These are phyloP conservation scores for Chloroclystis v-ata DNA, from an alignment of 2,888 invertebrate species.

Conservation along the genomic window DNA sequence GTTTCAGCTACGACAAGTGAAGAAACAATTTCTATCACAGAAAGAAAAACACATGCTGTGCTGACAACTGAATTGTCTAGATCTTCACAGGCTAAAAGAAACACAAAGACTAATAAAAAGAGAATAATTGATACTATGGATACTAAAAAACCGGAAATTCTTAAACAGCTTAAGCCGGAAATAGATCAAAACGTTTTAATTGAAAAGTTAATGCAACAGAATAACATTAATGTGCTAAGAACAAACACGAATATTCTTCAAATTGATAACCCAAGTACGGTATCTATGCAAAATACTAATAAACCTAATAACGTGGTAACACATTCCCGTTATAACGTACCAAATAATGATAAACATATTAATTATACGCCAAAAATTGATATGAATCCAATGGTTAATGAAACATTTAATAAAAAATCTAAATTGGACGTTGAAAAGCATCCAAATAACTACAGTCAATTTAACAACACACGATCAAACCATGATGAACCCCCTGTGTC, in stretches of 20 bases:
- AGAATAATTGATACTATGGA: too few species aligned
- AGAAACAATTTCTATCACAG: slow-evolving; percentile 2
- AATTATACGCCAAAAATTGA: neutral
- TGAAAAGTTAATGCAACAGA: slow-evolving; percentile 8
- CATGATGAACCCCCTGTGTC: slow-evolving; percentile 54
- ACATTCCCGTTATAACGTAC: neutral
- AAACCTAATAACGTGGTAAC: slow-evolving; percentile 3
- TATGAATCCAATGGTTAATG: neutral
- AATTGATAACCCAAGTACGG: neutral
- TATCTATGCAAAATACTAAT: neutral
- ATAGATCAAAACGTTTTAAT: too few species aligned
- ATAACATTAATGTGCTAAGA: slow-evolving; percentile 7
- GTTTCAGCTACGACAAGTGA: slow-evolving; percentile 1
- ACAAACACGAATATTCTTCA: slow-evolving; percentile 1
- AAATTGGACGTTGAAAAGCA: slow-evolving; percentile 1
- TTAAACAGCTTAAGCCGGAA: too few species aligned
- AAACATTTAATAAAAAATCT: slow-evolving; percentile 10
- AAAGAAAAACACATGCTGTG: slow-evolving; percentile 3
- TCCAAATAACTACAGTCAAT: slow-evolving; percentile 23
- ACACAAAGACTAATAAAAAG: slow-evolving; percentile 6
- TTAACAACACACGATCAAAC: slow-evolving; percentile 31
- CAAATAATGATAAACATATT: slow-evolving; percentile 1
- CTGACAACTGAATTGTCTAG: slow-evolving; percentile 1
- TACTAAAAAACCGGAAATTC: too few species aligned
- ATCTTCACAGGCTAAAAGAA: slow-evolving; percentile 6